phyloP scores from a whole-genome alignment of 2,797 vertebrate genomes.

The Cuniculus paca region DNA sequence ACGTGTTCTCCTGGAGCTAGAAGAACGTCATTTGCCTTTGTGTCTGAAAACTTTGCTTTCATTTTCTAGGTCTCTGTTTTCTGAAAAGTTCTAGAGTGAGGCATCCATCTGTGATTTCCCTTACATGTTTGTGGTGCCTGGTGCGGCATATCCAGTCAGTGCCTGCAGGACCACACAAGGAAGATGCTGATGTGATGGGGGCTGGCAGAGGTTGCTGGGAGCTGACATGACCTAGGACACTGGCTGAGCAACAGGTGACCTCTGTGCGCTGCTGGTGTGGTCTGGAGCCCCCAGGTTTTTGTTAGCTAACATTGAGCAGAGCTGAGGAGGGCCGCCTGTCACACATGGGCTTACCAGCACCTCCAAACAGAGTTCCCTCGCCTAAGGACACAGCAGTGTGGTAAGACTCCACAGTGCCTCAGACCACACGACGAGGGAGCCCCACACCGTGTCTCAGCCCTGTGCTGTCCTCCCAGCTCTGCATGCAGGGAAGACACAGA shows the following conservation, averaged over 20 bases:
- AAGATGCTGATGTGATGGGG: too few species aligned
- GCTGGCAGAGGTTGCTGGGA: background rate
- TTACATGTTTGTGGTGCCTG: background rate
- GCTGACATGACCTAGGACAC: background rate
- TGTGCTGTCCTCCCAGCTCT: background rate
- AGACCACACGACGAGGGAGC: background rate
- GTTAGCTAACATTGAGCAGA: background rate
- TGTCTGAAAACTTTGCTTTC: background rate
- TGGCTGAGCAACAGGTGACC: background rate
- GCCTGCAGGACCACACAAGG: background rate
- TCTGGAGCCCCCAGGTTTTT: background rate
- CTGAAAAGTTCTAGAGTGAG: background rate
- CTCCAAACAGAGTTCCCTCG: background rate
- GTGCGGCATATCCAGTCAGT: background rate
- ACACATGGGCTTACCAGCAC: too few species aligned
- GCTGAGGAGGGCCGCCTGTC: background rate
- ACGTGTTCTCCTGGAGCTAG: fast-evolving
- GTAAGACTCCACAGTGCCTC: background rate
- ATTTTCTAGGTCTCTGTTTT: background rate
- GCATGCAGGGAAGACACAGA: background rate
- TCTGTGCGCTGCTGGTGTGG: background rate
- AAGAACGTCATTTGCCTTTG: background rate
- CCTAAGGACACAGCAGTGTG: background rate
- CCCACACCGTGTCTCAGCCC: background rate
- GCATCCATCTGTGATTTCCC: background rate